phyloP scores from a whole-genome alignment of 2,888 invertebrate genomes.

The Plutella xylostella region DNA sequence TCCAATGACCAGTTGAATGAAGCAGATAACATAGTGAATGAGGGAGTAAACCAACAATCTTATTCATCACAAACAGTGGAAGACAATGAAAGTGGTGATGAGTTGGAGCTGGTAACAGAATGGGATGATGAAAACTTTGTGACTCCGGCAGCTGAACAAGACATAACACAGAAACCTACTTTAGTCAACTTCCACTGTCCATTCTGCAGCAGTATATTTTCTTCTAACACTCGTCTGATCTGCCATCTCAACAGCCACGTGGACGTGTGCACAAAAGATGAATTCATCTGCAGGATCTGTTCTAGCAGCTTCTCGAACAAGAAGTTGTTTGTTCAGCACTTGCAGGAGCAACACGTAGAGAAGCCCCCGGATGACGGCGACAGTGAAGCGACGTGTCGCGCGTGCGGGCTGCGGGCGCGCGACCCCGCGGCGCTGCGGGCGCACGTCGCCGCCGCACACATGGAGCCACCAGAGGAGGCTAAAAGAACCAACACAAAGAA shows the following conservation, averaged over 20 bases:
- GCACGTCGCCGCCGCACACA: constrained; percentile 26
- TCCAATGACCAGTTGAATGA: no score
- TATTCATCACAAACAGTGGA: constrained; percentile 7
- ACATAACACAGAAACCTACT: background rate
- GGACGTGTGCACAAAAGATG: constrained; percentile 25
- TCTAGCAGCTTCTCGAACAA: constrained; percentile 24
- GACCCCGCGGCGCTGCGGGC: constrained; percentile 18
- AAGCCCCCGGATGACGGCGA: constrained; percentile 7
- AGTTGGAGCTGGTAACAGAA: background rate
- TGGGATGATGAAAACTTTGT: no score
- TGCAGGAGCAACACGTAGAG: constrained; percentile 29
- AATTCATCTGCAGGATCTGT: constrained; percentile 30
- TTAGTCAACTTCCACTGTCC: constrained; percentile 30
- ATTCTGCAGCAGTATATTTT: constrained; percentile 37
- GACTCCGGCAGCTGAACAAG: no score
- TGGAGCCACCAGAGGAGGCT: constrained; percentile 12
- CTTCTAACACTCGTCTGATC: constrained; percentile 34
- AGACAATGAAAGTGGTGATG: background rate
- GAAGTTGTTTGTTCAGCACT: constrained; percentile 31
- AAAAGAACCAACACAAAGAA: constrained; percentile 13
- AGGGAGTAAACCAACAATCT: no score
- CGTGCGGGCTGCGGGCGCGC: constrained; percentile 28
- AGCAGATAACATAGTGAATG: no score
- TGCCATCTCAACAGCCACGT: constrained; percentile 40
- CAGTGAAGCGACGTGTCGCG: constrained; percentile 24